These are phyloP conservation scores for Hydriomena furcata DNA, from an alignment of 2,888 invertebrate species.

Conservation along the genomic window DNA sequence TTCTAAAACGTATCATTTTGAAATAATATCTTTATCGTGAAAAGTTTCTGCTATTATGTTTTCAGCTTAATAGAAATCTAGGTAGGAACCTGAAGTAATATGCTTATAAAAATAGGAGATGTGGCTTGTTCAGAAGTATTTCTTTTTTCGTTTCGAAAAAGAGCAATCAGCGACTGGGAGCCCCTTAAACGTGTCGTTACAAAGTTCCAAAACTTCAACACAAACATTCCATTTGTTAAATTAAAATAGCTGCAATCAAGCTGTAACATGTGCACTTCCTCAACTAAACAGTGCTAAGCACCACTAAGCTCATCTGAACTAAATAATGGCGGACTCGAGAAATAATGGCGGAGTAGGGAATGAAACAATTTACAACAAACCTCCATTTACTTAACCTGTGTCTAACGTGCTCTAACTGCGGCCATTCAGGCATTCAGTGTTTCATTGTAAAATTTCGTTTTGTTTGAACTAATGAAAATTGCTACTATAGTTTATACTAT, in stretches of 20 bases:
- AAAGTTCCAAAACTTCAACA: slow-evolving; percentile 11
- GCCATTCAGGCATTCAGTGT: slow-evolving; percentile 2
- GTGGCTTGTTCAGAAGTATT: too few relatives aligned
- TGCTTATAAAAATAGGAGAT: too few relatives aligned
- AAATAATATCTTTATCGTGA: too few relatives aligned
- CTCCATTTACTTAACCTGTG: slow-evolving; percentile 22
- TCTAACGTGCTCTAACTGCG: slow-evolving; percentile 14
- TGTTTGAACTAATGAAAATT: not conserved
- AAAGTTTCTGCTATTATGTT: too few relatives aligned
- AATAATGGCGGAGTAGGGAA: slow-evolving; percentile 21
- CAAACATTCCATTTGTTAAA: slow-evolving; percentile 16
- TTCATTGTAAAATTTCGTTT: not conserved
- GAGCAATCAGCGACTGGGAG: too few relatives aligned
- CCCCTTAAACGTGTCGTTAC: not conserved
- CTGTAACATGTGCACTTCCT: slow-evolving; percentile 24
- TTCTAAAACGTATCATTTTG: too few relatives aligned
- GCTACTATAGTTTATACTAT: not conserved
- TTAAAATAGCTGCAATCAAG: slow-evolving; percentile 25
- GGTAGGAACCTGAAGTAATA: too few relatives aligned
- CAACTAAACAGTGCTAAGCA: slow-evolving; percentile 27
- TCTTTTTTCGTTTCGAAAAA: too few relatives aligned
- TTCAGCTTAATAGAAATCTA: too few relatives aligned
- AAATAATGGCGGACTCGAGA: slow-evolving; percentile 25
- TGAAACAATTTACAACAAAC: slow-evolving; percentile 27
- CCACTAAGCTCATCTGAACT: slow-evolving; percentile 29